phyloP scores from a whole-genome alignment of 2,888 invertebrate species.

The Venusia cambrica region DNA sequence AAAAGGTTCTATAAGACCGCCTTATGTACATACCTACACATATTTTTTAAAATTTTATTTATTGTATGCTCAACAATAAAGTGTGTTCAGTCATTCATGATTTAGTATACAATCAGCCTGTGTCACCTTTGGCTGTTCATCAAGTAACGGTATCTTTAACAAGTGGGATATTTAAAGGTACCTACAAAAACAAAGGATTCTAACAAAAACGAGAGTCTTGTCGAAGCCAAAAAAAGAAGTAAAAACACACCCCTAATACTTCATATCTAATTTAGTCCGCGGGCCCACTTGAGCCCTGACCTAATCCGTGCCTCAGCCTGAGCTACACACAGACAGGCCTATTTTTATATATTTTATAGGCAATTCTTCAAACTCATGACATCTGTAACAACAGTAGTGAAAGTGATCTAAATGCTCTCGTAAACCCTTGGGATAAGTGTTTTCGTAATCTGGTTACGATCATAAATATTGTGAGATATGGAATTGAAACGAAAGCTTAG shows the following conservation, averaged over 20 bases:
- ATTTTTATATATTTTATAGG: constrained; percentile 33
- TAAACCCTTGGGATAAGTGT: constrained; percentile 19
- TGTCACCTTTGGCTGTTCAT: too few relatives aligned
- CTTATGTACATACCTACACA: too few relatives aligned
- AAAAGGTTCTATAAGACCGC: too few relatives aligned
- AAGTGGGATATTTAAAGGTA: too few relatives aligned
- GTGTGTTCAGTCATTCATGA: too few relatives aligned
- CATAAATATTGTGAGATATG: constrained; percentile 8
- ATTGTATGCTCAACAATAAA: too few relatives aligned
- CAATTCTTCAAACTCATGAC: constrained; percentile 28
- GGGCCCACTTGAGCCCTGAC: constrained; percentile 30
- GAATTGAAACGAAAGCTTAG: constrained; percentile 3
- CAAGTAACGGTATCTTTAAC: too few relatives aligned
- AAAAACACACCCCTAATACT: constrained; percentile 25
- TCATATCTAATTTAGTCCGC: constrained; percentile 26
- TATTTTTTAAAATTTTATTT: too few relatives aligned
- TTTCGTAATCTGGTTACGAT: constrained; percentile 22
- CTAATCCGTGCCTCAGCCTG: constrained; percentile 23
- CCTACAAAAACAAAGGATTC: neutral
- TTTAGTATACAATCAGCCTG: too few relatives aligned
- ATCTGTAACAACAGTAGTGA: constrained; percentile 31
- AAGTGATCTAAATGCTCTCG: constrained; percentile 20
- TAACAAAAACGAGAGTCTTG: constrained; percentile 6
- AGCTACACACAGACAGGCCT: constrained; percentile 19
- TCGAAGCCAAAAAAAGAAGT: constrained; percentile 12